A percentile compares a stretch with the other conserved stretches of the same genome.
Evolutionary conservation across 1,140 invertebrate genomes (phyloP).

Genomic region (Hycleus cichorii): DNA sequence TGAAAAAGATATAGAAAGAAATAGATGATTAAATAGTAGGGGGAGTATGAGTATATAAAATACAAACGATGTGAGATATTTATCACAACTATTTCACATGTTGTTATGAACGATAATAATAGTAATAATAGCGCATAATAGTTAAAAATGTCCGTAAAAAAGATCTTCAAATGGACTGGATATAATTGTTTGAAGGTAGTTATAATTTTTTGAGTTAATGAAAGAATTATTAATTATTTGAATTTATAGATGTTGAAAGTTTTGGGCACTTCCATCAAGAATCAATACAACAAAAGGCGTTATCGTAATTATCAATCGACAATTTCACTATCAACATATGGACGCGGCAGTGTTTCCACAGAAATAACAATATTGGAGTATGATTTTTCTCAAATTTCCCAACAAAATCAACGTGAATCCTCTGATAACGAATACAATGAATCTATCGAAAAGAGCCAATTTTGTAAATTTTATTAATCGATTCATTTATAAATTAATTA

Average conservation of each 20-base stretch:
- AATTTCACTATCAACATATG: constrained; percentile 23
- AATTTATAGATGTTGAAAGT: constrained; percentile 23
- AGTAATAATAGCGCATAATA: too few species aligned
- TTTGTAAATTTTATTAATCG: constrained; percentile 17
- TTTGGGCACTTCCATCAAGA: constrained; percentile 24
- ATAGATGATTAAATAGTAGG: constrained; percentile 13
- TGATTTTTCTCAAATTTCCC: constrained; percentile 13
- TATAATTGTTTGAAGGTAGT: constrained; percentile 31
- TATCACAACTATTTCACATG: too few species aligned
- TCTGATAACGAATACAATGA: constrained; percentile 31
- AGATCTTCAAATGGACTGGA: constrained; percentile 24
- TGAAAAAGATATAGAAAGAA: too few species aligned
- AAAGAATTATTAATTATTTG: neutral
- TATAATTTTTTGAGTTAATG: neutral
- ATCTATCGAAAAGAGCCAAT: constrained; percentile 21
- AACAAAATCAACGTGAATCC: constrained; percentile 20
- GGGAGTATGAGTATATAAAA: constrained; percentile 7
- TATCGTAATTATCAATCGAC: constrained; percentile 16
- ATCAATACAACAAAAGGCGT: constrained; percentile 20
- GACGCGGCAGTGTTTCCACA: constrained; percentile 26
- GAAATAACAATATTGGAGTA: constrained; percentile 29
- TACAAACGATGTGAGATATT: neutral
- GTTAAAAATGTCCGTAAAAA: constrained; percentile 26
- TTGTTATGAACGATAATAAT: too few species aligned
- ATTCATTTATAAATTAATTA: neutral